phyloP scores from a whole-genome alignment of 2,113 vertebrate species.

The Speoplatyrhinus poulsoni region DNA sequence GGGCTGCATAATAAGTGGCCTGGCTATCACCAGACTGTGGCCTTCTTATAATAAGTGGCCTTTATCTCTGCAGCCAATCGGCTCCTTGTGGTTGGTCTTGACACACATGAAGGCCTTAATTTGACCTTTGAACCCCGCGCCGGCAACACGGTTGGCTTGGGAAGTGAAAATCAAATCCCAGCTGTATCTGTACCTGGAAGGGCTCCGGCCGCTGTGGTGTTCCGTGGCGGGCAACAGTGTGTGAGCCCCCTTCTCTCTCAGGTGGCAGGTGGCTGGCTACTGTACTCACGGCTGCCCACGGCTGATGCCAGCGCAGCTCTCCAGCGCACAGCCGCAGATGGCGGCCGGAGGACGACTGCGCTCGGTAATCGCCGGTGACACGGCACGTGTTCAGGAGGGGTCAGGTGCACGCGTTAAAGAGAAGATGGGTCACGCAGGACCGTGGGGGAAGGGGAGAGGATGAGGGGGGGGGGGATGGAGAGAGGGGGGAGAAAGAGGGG shows the following conservation, averaged over 20 bases:
- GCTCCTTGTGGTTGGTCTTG: neutral
- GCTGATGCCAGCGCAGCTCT: constrained; percentile 34
- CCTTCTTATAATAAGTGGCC: constrained; percentile 21
- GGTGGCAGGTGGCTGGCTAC: constrained; percentile 45
- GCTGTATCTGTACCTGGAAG: neutral
- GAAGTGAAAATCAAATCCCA: constrained; percentile 7
- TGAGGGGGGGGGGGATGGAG: neutral
- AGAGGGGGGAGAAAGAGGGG: constrained; percentile 19
- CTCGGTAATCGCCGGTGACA: constrained; percentile 40
- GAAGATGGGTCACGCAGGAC: constrained; percentile 1
- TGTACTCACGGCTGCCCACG: constrained; percentile 46
- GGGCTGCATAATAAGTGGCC: too few species aligned
- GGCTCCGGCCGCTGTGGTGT: constrained; percentile 3
- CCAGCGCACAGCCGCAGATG: constrained; percentile 50
- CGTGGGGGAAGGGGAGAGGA: neutral
- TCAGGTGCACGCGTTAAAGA: constrained; percentile 23
- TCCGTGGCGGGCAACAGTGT: constrained; percentile 27
- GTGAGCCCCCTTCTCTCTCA: neutral
- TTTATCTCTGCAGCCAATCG: constrained; percentile 5
- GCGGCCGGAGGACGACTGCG: constrained; percentile 19
- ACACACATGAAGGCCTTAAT: constrained; percentile 12
- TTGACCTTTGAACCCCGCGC: constrained; percentile 9
- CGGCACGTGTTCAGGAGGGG: constrained; percentile 46
- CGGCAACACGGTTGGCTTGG: neutral
- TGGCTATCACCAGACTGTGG: neutral